Evolutionary conservation across 1,140 invertebrate species (phyloP).

Genomic region (Penaeus chinensis): DNA sequence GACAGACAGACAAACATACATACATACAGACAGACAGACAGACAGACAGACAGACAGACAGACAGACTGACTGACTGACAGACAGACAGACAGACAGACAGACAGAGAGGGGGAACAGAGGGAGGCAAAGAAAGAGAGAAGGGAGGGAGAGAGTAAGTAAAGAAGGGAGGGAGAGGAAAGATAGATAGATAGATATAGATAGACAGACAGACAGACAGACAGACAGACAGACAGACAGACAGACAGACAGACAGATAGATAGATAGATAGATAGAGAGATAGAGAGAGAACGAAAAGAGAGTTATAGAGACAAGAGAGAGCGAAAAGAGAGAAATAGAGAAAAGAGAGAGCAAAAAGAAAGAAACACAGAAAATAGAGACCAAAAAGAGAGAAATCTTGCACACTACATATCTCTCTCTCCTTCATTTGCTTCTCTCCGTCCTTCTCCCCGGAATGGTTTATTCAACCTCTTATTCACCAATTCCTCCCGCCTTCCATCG

Average conservation of each 20-base stretch:
- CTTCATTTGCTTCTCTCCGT: no score
- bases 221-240: not conserved
- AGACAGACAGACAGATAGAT: not conserved
- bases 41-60: no score
- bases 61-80: no score
- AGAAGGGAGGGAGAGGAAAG: not conserved
- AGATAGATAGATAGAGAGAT: not conserved
- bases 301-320: not conserved
- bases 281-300: not conserved
- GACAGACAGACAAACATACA: no score
- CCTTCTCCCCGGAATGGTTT: no score
- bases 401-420: not conserved
- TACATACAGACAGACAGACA: no score
- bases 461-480: no score
- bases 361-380: not conserved
- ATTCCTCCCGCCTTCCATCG: no score
- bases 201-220: not conserved
- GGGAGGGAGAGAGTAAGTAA: no score
- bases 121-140: no score
- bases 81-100: no score
- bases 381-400: not conserved
- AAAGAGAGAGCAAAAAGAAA: not conserved
- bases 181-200: not conserved
- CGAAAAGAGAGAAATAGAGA: not conserved
- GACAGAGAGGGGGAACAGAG: not conserved